Evolutionary conservation across 2,797 vertebrate species (phyloP), one percentile per base, ranked within the genome.

Genomic region (Vespertilio murinus): DNA sequence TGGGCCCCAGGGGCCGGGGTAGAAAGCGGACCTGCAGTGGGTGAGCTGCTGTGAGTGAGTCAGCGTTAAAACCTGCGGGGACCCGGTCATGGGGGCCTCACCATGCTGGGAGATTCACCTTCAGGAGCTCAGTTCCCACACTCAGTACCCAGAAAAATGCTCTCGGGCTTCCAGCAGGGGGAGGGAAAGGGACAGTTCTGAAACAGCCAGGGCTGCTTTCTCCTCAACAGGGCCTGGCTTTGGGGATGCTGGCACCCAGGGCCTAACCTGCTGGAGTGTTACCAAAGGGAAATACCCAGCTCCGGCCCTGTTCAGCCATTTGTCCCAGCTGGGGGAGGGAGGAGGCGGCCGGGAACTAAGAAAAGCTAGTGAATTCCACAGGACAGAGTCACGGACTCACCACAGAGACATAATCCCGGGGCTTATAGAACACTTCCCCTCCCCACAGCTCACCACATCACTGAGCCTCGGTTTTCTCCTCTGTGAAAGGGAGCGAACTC

Each of bases 301-400:
- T 33, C 59, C 79, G 33, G 59, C 56, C 56, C 28, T 7, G 4
- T 7, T 22, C 5, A 13, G 28, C 40, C 40, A 6, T 14, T 40
- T 64, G 56, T 33, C 30, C 20, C 40, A 64, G 40, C 59, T 47
- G 5, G n/a, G 2, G 4, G 11, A 11, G 0, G 10, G 25, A 5
- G 25, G 56, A 1, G 0, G 10, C 25, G 5, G 4, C n/a, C n/a
- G 3, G 10, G 4, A 0, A 61, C 40, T 47, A 59, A 64, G 59
- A 23, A 13, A n/a, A 0, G 8, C 59, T 47, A 40, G 40, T 33
- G 38, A 45, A 33, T 30, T 16, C 64, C 79, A 47, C 59, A 33
- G 59, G 8, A 6, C 40, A 65, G 79, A 25, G 45, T 23, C 65
- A 28, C 33, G 14, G n/a, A 47, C 65, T 84, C 65, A 33, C 40